Conservation (phyloP, 2,888 invertebrate genomes). For the Xylophagus ater region DNA sequence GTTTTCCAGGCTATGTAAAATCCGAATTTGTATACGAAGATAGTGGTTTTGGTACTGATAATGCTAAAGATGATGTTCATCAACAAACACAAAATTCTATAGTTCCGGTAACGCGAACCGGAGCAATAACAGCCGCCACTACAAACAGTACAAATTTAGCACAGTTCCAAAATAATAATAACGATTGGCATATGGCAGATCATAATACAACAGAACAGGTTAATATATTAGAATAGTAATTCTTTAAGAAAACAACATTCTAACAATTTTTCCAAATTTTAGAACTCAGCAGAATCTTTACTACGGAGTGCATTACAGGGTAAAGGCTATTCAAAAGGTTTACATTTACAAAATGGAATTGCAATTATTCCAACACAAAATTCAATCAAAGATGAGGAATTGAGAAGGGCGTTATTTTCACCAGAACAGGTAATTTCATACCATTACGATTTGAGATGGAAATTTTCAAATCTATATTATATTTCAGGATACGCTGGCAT, state of each 20-base stretch:
- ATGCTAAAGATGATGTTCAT: conserved; percentile 44
- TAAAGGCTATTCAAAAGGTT: conserved; percentile 46
- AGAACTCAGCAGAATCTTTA: conserved; percentile 54
- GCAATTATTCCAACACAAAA: conserved; percentile 30
- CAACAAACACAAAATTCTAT: conserved; percentile 14
- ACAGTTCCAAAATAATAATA: conserved; percentile 56
- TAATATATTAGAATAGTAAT: conserved; percentile 3
- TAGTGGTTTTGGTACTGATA: conserved; percentile 59
- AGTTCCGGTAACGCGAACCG: too few relatives aligned
- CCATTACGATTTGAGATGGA: neutral
- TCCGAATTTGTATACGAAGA: conserved; percentile 70
- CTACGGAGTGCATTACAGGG: conserved; percentile 75
- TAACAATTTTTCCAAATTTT: neutral
- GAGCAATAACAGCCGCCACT: conserved; percentile 24
- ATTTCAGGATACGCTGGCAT: conserved; percentile 30
- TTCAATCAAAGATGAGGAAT: conserved; percentile 48
- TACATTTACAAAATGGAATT: conserved; percentile 36
- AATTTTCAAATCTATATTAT: neutral
- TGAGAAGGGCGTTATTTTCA: conserved; percentile 45
- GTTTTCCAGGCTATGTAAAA: conserved; percentile 56
- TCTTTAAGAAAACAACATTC: neutral
- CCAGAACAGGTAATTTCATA: conserved; percentile 35
- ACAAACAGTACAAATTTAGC: conserved; percentile 43
- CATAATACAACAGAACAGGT: conserved; percentile 49
- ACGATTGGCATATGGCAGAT: conserved; percentile 71